Percentiles rank a stretch among this genome's conserved stretches.
Evolutionary conservation across 2,797 vertebrate genomes (phyloP).

Genomic region (Lithobates sylvaticus): DNA sequence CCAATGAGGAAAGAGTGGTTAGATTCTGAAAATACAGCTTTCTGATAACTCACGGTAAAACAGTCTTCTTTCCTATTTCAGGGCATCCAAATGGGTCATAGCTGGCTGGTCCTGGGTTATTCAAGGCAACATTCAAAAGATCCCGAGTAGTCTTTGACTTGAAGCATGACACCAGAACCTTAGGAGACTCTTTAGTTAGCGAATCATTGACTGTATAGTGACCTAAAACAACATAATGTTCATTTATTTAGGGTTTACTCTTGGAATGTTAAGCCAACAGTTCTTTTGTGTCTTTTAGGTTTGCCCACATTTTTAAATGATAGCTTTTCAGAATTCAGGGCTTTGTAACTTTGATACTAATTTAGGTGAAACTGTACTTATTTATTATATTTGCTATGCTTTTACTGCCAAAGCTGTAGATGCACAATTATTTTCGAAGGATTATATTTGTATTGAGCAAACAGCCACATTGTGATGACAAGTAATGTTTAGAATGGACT

Average conservation of each 20-base stretch:
- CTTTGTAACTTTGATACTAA: not conserved
- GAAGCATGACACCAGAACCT: conserved; percentile 75
- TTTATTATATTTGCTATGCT: not conserved
- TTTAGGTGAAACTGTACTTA: not conserved
- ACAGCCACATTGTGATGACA: not conserved
- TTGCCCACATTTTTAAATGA: not conserved
- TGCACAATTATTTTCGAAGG: not conserved
- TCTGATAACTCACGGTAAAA: conserved; percentile 71
- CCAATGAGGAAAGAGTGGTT: not conserved
- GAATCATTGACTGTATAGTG: conserved; percentile 75
- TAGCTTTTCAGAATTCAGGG: not conserved
- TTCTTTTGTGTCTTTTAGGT: conserved; percentile 10
- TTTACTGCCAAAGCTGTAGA: not conserved
- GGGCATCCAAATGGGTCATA: conserved; percentile 72
- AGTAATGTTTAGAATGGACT: not conserved
- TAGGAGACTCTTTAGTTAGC: conserved; percentile 70
- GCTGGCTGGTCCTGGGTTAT: conserved; percentile 76
- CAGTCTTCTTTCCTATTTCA: conserved; percentile 65
- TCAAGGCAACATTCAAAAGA: conserved; percentile 48
- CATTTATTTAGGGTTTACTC: conserved; percentile 9
- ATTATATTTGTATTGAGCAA: not conserved
- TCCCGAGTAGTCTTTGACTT: conserved; percentile 73
- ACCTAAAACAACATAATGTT: conserved; percentile 68
- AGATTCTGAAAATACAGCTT: not conserved
- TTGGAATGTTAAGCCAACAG: not conserved